Evolutionary conservation across 2,888 invertebrate genomes (phyloP), one percentile per base, ranked within the genome.

Genomic region (Nomada hirtipes): DNA sequence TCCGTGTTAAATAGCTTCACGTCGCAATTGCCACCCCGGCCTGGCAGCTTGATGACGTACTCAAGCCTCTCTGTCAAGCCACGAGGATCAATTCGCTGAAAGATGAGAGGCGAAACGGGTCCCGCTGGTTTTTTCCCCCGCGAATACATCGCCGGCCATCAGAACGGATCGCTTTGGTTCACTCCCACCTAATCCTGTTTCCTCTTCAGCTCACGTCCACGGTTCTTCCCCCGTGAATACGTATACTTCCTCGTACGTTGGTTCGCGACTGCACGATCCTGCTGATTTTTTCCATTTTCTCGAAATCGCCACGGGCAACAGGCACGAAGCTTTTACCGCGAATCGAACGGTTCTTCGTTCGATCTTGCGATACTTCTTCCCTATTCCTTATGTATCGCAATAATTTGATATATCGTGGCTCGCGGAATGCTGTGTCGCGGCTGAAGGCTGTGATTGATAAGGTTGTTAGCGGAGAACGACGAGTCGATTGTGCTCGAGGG

Each of bases 201-300:
- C 65, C 60, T 57, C 44, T 70, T 71, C 79, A 64, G 60, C 42
- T 76, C 79, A 79, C 76, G 79, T 79, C 23, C 65, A 0, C 50
- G 76, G 52, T 76, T 76, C 79, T 79, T 76, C 60, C 23, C 53
- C 18, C 26, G 57, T 53, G 79, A 65, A 65, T 70, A 70, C 23
- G 52, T 3, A 13, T 29, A 78, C 81, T 81, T 81, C 74, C 79
- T 74, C 61, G 69, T 81, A 74, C 78, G 64, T 42, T 26, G 44
- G 42, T 13, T 29, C 52, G 59, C 29, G 23, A 44, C 15, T 44
- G 44, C 42, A 15, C 26, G 59, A 23, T 4, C 52, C 44, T 50
- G 9, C 3, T 59, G 74, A 23, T 60, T 44, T 59, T 64, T 73
- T 74, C 79, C 23, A 70, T 70, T 74, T 74, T 70, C 55, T 36